phyloP scores from a whole-genome alignment of 1,140 invertebrate genomes.

The Heliconius eleuchia region DNA sequence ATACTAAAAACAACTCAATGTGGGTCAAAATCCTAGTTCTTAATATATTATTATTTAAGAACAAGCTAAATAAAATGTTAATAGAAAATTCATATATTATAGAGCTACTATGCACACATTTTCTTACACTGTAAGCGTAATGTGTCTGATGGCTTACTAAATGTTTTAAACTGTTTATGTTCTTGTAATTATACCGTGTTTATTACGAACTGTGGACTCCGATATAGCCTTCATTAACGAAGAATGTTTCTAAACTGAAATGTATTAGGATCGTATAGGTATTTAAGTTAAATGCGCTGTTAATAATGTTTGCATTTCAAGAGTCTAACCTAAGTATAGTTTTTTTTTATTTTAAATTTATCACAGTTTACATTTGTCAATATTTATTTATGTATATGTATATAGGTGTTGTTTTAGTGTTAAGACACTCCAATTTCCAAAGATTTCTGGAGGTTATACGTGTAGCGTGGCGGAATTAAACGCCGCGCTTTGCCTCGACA shows the following conservation, averaged over 20 bases:
- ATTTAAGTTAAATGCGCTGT: neutral
- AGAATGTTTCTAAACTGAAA: neutral
- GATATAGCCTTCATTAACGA: neutral
- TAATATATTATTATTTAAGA: neutral
- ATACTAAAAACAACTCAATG: too few relatives aligned
- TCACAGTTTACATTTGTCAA: too few relatives aligned
- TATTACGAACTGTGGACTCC: neutral
- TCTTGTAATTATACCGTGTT: constrained; percentile 7
- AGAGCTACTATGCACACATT: neutral
- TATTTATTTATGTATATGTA: too few relatives aligned
- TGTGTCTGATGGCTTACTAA: constrained; percentile 5
- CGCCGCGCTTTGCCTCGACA: too few relatives aligned
- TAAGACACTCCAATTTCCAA: too few relatives aligned
- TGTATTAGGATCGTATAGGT: neutral
- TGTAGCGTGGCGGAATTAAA: too few relatives aligned
- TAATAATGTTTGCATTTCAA: neutral
- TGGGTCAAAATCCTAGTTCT: neutral
- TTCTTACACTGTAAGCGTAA: constrained; percentile 2
- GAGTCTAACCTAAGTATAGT: too few relatives aligned
- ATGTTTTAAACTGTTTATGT: constrained; percentile 11
- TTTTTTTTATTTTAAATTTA: too few relatives aligned
- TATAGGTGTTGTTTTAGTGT: too few relatives aligned
- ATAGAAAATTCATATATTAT: neutral
- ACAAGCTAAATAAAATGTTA: neutral
- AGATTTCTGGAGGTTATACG: too few relatives aligned